phyloP scores from a whole-genome alignment of 2,113 vertebrate species.

The Callipepla californica region DNA sequence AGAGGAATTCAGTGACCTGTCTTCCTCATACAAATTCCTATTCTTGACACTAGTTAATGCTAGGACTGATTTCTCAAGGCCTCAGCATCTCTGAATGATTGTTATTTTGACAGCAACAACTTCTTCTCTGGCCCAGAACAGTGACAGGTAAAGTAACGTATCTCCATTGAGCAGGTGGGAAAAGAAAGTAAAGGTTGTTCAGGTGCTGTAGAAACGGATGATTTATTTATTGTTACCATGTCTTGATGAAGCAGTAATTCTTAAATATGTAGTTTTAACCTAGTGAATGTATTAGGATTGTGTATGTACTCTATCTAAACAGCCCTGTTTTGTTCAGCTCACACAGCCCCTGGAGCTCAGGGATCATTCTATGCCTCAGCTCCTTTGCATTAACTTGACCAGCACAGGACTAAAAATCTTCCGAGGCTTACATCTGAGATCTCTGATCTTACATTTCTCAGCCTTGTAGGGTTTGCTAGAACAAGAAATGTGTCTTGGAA shows the following conservation, averaged over 20 bases:
- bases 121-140: neutral
- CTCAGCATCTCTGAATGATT: neutral
- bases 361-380: neutral
- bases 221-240: neutral
- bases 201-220: neutral
- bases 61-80: neutral
- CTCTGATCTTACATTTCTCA: neutral
- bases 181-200: neutral
- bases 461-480: neutral
- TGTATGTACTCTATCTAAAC: neutral
- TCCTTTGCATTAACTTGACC: neutral
- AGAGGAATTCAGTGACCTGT: neutral
- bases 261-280: neutral
- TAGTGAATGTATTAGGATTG: neutral
- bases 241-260: neutral
- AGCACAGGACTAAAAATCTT: neutral
- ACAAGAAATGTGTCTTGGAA: neutral
- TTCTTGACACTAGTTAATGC: neutral
- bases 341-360: accelerated
- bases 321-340: neutral
- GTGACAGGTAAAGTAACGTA: neutral
- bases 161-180: neutral
- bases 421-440: neutral
- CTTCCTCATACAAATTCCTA: neutral
- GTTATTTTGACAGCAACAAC: neutral